Percentiles rank a stretch among this genome's conserved stretches.
Conservation (phyloP, 2,797 vertebrate genomes). For the Leptodactylus fallax region DNA sequence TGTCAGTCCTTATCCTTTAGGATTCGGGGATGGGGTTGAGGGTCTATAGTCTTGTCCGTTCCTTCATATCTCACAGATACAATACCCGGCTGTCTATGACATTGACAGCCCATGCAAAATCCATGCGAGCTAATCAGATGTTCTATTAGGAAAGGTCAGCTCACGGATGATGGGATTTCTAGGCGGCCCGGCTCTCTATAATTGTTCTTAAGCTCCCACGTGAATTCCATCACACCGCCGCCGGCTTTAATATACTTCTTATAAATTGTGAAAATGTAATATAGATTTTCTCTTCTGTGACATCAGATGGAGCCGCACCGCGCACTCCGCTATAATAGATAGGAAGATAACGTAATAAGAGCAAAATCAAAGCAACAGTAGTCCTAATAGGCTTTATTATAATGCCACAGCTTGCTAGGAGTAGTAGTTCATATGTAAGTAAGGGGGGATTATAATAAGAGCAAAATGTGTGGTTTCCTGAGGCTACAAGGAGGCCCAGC, state of each 20-base stretch:
- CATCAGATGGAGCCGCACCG: neutral
- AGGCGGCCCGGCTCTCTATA: neutral
- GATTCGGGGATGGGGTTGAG: neutral
- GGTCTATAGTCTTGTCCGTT: neutral
- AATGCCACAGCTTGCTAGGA: neutral
- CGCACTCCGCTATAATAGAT: neutral
- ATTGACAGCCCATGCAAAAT: constrained; percentile 24
- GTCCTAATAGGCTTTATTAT: neutral
- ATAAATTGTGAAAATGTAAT: constrained; percentile 34
- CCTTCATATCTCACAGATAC: neutral
- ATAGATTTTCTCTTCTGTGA: constrained; percentile 17
- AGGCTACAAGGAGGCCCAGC: no score
- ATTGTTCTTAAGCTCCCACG: constrained; percentile 42
- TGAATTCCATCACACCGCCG: neutral
- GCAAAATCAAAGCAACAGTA: neutral
- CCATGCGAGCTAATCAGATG: constrained; percentile 13
- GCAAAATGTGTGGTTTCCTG: no score
- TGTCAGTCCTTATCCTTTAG: no score
- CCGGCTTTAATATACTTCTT: constrained; percentile 12
- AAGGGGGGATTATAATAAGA: no score
- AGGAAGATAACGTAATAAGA: neutral
- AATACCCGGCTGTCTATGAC: neutral
- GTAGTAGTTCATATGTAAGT: neutral
- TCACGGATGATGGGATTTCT: neutral
- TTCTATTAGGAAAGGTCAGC: constrained; percentile 8